Base-by-base conservation (phyloP, 2,888 invertebrate genomes). In the Amphipyra berbera region DNA sequence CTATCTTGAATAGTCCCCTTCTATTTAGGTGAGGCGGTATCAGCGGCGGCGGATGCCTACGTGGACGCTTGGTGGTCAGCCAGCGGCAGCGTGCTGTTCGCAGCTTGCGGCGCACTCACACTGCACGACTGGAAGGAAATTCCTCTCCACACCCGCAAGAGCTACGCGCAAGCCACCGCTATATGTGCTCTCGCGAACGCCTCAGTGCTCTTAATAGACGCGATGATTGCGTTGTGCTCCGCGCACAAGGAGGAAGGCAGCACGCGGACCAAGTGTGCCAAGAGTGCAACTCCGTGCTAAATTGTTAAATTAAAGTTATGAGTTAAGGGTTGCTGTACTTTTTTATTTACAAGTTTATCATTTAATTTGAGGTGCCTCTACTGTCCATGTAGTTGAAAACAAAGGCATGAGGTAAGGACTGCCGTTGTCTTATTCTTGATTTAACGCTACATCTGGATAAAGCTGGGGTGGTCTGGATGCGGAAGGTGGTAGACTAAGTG, bases 51-150 rank as follows among this genome's bases (percentile, higher is more conserved):
- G 50, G 94, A 94, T 75, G 87, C 92, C 42, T 94, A 92, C 79
- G 82, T 94, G n/a, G 93, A 91, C 75, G 90, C 90, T 54, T 93
- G 92, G 92, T 95, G 94, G 94, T 92, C 92, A 0, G 88, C 88
- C 2, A 73, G 79, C 6, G 94, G 93, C n/a, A 87, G 86, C 6
- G 74, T 78, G 8, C 70, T 94, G 21, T 93, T 88, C 77, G 94
- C 83, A 0, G 82, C 88, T 0, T 89, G 92, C 62, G 94, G 91
- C 1, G 88, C 82, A 0, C 73, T 91, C n/a, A 91, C 90, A 0
- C 70, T 94, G 33, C 79, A 80, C 49, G 67, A 78, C n/a, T 94
- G 94, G 94, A 84, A 82, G 9, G 88, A 88, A 46, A 73, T 94
- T 1, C 88, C 90, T 0, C 12, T 66, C 2, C 85, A 88, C 68